phyloP scores from a whole-genome alignment of 2,888 invertebrate genomes.

The Nemoura dubitans region DNA sequence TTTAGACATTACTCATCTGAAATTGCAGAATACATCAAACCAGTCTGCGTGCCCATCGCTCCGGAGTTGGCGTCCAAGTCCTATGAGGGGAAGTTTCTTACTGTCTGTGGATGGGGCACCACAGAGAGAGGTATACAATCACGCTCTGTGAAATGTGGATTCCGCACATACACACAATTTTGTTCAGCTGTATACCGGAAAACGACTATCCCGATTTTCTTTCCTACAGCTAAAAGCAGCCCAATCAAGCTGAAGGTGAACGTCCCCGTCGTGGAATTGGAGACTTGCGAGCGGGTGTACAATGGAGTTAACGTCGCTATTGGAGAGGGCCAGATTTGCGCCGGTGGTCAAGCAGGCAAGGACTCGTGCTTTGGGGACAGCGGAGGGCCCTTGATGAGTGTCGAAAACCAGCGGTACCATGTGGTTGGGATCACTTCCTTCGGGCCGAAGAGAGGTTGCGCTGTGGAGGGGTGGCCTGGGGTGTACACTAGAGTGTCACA shows the following conservation, averaged over 20 bases:
- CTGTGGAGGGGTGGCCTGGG: constrained; percentile 72
- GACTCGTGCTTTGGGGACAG: constrained; percentile 82
- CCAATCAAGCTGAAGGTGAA: constrained; percentile 71
- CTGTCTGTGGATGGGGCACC: constrained; percentile 73
- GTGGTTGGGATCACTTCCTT: constrained; percentile 73
- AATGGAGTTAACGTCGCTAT: constrained; percentile 61
- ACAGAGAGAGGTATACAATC: constrained; percentile 27
- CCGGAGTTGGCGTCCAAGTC: constrained; percentile 51
- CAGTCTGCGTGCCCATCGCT: constrained; percentile 68
- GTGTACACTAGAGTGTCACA: constrained; percentile 72
- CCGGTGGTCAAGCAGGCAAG: constrained; percentile 72
- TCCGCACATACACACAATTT: no score
- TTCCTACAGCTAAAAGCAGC: constrained; percentile 56
- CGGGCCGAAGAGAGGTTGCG: constrained; percentile 69
- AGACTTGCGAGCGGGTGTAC: constrained; percentile 67
- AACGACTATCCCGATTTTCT: background rate
- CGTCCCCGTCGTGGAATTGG: constrained; percentile 62
- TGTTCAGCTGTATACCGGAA: background rate
- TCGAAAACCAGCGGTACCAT: constrained; percentile 58
- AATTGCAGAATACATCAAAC: constrained; percentile 64
- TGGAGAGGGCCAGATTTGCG: constrained; percentile 71
- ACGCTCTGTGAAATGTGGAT: no score
- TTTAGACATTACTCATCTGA: no score
- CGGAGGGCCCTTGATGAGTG: constrained; percentile 78
- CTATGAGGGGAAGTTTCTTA: constrained; percentile 59